These are phyloP conservation scores for Oscheius myriophilus DNA, from an alignment of 2,888 invertebrate species.

Conservation along the genomic window DNA sequence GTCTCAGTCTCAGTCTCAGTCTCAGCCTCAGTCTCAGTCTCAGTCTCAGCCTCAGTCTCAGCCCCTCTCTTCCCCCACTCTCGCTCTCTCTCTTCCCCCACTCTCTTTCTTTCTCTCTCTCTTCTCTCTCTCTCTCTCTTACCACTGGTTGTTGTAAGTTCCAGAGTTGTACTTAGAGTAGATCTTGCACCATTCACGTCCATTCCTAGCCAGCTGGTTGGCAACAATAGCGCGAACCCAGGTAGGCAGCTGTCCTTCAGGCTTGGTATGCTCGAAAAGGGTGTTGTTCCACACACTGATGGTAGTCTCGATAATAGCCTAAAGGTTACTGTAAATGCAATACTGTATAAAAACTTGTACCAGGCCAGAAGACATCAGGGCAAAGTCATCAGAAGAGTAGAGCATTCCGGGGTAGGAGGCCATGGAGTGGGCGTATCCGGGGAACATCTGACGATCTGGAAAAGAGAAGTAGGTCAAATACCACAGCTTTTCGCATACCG, in stretches of 20 bases:
- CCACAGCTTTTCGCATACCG: conserved; percentile 48
- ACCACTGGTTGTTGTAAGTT: conserved; percentile 87
- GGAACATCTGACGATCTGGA: conserved; percentile 71
- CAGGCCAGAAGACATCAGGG: conserved; percentile 66
- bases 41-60: no score
- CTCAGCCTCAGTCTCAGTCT: no score
- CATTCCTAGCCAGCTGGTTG: conserved; percentile 82
- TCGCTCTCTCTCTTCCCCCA: no score
- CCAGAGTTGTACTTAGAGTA: conserved; percentile 82
- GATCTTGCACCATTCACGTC: conserved; percentile 80
- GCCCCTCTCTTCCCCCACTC: no score
- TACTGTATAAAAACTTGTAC: conserved; percentile 26
- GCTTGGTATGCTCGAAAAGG: conserved; percentile 79
- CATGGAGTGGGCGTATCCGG: conserved; percentile 66
- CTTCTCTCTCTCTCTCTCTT: neutral
- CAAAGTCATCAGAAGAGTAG: conserved; percentile 71
- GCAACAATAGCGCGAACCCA: conserved; percentile 84
- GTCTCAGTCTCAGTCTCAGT: no score
- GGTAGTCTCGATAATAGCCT: conserved; percentile 81
- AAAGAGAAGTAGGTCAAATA: neutral
- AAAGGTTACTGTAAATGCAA: conserved; percentile 40
- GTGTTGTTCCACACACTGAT: conserved; percentile 81
- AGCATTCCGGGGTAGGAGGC: conserved; percentile 70
- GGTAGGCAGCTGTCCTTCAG: conserved; percentile 75
- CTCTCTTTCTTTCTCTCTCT: no score